These are phyloP conservation scores for Achatina immaculata DNA, from an alignment of 1,140 invertebrate genomes.

Conservation along the genomic window DNA sequence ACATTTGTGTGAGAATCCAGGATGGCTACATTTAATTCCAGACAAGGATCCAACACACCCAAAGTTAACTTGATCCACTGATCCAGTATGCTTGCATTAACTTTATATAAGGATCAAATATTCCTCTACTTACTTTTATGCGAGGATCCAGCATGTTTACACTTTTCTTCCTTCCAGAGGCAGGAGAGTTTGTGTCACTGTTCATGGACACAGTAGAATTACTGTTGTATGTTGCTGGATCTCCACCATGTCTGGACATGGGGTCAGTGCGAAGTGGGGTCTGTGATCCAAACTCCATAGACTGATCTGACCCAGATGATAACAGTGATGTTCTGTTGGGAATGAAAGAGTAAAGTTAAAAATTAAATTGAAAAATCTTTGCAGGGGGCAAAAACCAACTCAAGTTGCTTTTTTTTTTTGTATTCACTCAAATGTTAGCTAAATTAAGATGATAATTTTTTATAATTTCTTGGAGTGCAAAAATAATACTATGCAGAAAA, in stretches of 20 bases:
- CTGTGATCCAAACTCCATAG: conserved; percentile 60
- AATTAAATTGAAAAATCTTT: too few relatives aligned
- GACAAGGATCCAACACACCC: too few relatives aligned
- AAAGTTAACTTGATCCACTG: too few relatives aligned
- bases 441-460: neutral
- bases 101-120: too few relatives aligned
- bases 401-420: neutral
- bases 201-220: conserved; percentile 63
- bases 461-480: too few relatives aligned
- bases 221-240: conserved; percentile 51
- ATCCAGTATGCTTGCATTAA: too few relatives aligned
- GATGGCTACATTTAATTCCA: too few relatives aligned
- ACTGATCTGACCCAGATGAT: conserved; percentile 64
- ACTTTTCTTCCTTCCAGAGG: conserved; percentile 29
- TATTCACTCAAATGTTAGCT: neutral
- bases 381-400: neutral
- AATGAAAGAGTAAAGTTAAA: too few relatives aligned
- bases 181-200: conserved; percentile 57
- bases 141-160: neutral
- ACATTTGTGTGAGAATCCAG: too few relatives aligned
- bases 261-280: conserved; percentile 46
- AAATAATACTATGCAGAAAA: too few relatives aligned
- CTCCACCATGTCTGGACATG: conserved; percentile 36
- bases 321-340: conserved; percentile 53
- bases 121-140: conserved; percentile 8